Conservation (phyloP, 2,888 invertebrate species). For the Lacanobia oleracea region DNA sequence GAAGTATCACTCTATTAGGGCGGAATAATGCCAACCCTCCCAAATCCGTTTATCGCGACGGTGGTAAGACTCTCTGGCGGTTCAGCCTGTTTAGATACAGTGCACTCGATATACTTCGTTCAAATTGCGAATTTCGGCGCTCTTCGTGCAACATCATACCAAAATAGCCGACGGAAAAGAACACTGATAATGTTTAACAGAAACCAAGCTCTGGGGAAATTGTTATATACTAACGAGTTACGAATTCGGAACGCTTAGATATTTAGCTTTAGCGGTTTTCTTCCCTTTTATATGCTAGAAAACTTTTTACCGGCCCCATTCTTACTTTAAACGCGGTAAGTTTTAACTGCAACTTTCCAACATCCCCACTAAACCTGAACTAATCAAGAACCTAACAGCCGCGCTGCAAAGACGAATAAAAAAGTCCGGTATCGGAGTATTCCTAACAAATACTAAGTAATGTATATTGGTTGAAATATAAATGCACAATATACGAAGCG, state of each 20-base stretch:
- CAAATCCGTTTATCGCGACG: constrained; percentile 87
- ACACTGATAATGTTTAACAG: constrained; percentile 68
- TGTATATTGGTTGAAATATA: constrained; percentile 80
- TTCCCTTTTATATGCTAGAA: not conserved
- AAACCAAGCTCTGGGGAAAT: constrained; percentile 46
- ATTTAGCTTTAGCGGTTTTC: constrained; percentile 18
- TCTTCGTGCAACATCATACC: constrained; percentile 57
- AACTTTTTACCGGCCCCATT: constrained; percentile 3
- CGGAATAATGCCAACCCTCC: constrained; percentile 82
- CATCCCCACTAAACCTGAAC: not conserved
- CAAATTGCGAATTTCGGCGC: constrained; percentile 74
- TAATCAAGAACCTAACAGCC: constrained; percentile 35
- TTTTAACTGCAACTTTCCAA: not conserved
- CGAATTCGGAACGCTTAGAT: constrained; percentile 30
- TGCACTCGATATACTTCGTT: constrained; percentile 79
- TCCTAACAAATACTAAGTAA: constrained; percentile 70
- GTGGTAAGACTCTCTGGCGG: constrained; percentile 77
- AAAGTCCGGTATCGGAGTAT: constrained; percentile 54
- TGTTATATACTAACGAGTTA: constrained; percentile 41
- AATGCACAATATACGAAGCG: constrained; percentile 85
- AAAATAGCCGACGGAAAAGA: constrained; percentile 66
- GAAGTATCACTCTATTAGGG: constrained; percentile 86
- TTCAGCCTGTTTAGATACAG: constrained; percentile 80
- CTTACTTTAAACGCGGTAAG: not conserved
- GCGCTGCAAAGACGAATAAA: constrained; percentile 29